Base-by-base conservation (phyloP, 2,113 vertebrate genomes). In the Odontophorus gujanensis region DNA sequence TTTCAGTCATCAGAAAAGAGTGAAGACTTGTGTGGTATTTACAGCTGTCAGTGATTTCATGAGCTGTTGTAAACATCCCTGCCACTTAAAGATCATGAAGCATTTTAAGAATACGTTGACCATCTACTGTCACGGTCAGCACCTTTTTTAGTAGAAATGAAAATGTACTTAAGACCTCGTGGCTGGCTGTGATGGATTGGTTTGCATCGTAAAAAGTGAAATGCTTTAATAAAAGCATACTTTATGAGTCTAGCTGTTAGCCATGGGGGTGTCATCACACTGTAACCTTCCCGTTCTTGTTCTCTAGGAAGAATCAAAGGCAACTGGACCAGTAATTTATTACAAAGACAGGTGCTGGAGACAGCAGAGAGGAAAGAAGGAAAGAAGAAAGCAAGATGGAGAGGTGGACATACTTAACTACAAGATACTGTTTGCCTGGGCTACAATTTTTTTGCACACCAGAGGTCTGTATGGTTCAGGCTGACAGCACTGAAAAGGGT, bases 181-280 rank as follows among this genome's bases (percentile, higher is more conserved):
- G 74, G 73, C 76, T 90, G 92, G 89, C 69, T 61, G 61, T 93
- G 87, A 96, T 85, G 73, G 90, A 95, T 95, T 87, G 58, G 78
- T 90, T 96, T 95, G 88, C 89, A 87, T 55, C 92, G 94, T 87
- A 97, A 96, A 97, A 96, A 75, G 68, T 68, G 84, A 96, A 89
- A 95, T 89, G 34, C 69, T 95, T 90, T 96, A 96, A 96, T 95
- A 93, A 95, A 77, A 93, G 72, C 26, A 45, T 69, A 58, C 45
- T 96, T 97, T 97, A 96, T 88, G 92, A 93, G 85, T 47, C 40
- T 91, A 93, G 72, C 87, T 93, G 93, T 85, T 95, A 91, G 94
- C 89, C 3, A 13, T 88, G 90, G 47, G 45, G 45, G 80, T 89
- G 87, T 96, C 90, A 93, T 90, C 92, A 91, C 58, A 59, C 74